Conservation (phyloP, 2,888 invertebrate species). For the Meghimatium bilineatum region DNA sequence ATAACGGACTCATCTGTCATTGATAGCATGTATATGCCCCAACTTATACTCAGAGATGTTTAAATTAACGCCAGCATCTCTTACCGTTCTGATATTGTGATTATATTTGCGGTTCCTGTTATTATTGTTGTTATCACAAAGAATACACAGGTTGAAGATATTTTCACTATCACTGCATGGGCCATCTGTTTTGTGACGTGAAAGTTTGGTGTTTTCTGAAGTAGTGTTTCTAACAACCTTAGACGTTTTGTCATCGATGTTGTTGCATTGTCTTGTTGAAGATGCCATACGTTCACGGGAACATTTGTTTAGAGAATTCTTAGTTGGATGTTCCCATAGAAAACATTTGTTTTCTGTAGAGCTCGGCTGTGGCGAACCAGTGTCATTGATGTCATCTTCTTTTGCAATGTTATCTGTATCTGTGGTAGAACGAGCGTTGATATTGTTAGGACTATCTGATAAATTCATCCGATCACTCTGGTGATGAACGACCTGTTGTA, state of each 20-base stretch:
- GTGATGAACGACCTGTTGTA: constrained; percentile 61
- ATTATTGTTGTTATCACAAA: constrained; percentile 37
- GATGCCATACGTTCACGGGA: not conserved
- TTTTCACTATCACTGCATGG: not conserved
- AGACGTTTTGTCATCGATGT: not conserved
- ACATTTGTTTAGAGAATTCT: not conserved
- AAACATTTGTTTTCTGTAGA: not conserved
- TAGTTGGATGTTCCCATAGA: not conserved
- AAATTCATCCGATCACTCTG: not conserved
- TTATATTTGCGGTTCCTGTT: not conserved
- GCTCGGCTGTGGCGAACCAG: not conserved
- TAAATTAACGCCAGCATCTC: no score
- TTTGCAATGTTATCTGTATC: constrained; percentile 5
- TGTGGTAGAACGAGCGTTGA: not conserved
- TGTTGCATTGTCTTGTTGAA: not conserved
- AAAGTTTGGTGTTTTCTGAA: not conserved
- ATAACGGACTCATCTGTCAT: no score
- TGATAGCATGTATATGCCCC: no score
- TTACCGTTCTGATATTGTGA: no score
- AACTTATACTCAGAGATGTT: no score
- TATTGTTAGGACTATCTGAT: not conserved
- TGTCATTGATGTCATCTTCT: not conserved
- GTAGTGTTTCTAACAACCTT: not conserved
- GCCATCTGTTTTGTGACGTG: not conserved
- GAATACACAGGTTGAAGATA: constrained; percentile 33